phyloP scores from a whole-genome alignment of 2,113 vertebrate genomes.

The Motacilla alba region DNA sequence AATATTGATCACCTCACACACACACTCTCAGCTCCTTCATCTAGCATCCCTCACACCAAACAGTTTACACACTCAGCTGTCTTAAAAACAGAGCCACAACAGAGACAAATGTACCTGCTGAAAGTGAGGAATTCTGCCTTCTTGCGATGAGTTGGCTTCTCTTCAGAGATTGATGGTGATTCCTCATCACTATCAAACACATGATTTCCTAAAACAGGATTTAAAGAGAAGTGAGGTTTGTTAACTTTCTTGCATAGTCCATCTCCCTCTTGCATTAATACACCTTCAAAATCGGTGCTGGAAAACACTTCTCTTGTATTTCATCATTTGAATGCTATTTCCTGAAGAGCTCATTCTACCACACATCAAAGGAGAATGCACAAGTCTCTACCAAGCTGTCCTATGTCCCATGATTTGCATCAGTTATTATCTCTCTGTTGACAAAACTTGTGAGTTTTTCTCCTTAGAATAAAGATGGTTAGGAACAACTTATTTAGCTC shows the following conservation, averaged over 20 bases:
- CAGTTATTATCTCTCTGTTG: not conserved
- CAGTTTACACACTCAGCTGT: not conserved
- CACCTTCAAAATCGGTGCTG: not conserved
- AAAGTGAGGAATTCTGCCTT: conserved; percentile 66
- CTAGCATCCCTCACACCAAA: not conserved
- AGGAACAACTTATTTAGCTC: not conserved
- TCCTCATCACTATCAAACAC: conserved; percentile 82
- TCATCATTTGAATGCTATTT: not conserved
- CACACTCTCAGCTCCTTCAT: not conserved
- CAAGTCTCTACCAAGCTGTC: not conserved
- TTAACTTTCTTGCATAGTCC: not conserved
- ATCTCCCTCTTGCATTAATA: not conserved
- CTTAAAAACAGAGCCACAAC: not conserved
- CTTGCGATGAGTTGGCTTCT: not conserved
- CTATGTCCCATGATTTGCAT: not conserved
- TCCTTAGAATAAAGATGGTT: not conserved
- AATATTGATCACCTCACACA: not conserved
- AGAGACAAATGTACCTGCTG: conserved; percentile 69
- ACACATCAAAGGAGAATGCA: not conserved
- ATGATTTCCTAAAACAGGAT: conserved; percentile 71
- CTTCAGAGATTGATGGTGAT: conserved; percentile 66
- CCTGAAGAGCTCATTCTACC: not conserved
- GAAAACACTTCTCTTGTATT: not conserved
- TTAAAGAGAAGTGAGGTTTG: not conserved
- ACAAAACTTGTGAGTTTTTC: not conserved